Evolutionary conservation across 2,113 vertebrate species (phyloP), one percentile per base, ranked within the genome.

Genomic region (Pitta sordida): DNA sequence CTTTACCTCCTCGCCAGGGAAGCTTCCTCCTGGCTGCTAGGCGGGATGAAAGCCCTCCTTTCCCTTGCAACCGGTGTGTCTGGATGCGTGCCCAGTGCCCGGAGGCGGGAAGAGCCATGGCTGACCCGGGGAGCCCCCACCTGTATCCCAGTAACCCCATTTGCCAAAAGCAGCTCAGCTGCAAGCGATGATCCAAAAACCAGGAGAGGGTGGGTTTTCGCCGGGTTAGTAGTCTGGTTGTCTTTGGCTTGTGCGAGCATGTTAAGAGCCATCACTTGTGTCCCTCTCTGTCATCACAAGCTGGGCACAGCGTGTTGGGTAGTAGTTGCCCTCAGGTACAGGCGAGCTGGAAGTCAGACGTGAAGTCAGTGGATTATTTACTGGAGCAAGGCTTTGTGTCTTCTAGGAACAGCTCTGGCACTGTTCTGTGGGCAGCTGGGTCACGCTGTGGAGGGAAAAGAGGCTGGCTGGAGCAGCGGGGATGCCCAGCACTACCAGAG

Each of bases 381-480:
- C 41, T 73, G 67, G 49, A 73, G 17, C 20, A 34, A 69, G 75
- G 37, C 37, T 80, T 85, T 13, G 1, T 83, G 85, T 84, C 65
- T 37, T 95, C 63, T 83, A 94, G 92, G 94, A 91, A 76, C 24
- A 71, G 58, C 58, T 60, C 6, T 2, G 53, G 75, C 75, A 52
- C 1, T 7, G 36, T 44, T 55, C 37, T 0, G 6, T 6, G 3
- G 78, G 62, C 70, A 55, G 30, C 4, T 1, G 53, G 70, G 34
- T 53, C 34, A 55, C 21, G 16, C 19, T 62, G 34, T 19, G 41
- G 30, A 55, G 36, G 41, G 39, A 15, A n/a, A 65, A 53, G 60
- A 41, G 77, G 59, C 29, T 0, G 0, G 16, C 60, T 77, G 68
- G 52, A 43, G 51, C 55, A 44, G 24, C 0, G 0, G 49, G 39